phyloP scores from a whole-genome alignment of 2,888 invertebrate species.

The Orchesella flavescens region DNA sequence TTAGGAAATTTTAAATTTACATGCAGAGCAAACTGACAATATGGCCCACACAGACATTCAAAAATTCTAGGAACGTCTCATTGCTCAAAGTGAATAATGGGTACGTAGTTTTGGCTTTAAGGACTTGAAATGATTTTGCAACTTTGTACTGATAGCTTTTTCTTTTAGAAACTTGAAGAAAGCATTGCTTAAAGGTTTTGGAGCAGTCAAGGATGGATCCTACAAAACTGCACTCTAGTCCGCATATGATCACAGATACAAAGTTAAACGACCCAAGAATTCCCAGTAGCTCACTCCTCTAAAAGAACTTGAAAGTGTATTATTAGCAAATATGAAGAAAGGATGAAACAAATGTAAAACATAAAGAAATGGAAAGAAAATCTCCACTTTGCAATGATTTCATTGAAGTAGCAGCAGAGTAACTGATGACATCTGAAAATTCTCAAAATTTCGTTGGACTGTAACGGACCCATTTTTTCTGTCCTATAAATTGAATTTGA shows the following conservation, averaged over 20 bases:
- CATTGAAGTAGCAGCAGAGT: background rate
- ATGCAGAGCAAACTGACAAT: conserved; percentile 31
- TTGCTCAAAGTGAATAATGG: conserved; percentile 30
- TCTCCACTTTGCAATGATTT: background rate
- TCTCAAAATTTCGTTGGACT: background rate
- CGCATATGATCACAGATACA: background rate
- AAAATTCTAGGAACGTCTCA: conserved; percentile 32
- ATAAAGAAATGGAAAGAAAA: background rate
- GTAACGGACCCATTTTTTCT: too few species aligned
- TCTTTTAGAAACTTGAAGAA: background rate
- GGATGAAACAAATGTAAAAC: background rate
- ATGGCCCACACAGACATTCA: conserved; percentile 21
- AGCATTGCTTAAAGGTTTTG: background rate
- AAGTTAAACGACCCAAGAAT: background rate
- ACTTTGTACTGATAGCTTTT: conserved; percentile 7
- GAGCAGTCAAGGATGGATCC: conserved; percentile 13
- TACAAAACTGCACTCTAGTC: conserved; percentile 13
- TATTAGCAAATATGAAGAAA: background rate
- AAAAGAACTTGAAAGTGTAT: background rate
- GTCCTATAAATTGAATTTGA: too few species aligned
- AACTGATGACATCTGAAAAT: background rate
- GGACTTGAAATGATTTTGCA: conserved; percentile 8
- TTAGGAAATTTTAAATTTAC: too few species aligned
- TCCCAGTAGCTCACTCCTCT: background rate
- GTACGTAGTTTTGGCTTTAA: conserved; percentile 15